Evolutionary conservation across 2,113 vertebrate species (phyloP), one percentile per base, ranked within the genome.

Genomic region (Bubalus kerabau): DNA sequence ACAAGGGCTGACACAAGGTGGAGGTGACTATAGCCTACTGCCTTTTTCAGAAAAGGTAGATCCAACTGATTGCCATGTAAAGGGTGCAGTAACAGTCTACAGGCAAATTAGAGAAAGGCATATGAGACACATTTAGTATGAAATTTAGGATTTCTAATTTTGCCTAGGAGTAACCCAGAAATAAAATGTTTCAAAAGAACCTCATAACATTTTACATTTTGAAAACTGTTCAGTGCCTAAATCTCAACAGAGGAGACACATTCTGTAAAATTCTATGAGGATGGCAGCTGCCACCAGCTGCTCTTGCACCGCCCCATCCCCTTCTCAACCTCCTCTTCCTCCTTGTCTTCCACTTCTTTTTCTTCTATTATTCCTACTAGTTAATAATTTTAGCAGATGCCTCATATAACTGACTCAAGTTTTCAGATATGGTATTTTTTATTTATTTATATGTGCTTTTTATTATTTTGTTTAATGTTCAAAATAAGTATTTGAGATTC

Each of bases 251-350:
- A 85, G 28, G 52, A 71, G 11, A 82, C 6, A 83, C 2, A 57
- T 76, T 87, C 71, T 60, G 2, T 32, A 56, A 56, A 6, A 50
- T 67, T 76, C 76, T 71, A 0, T 59, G 21, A 48, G 15, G n/a
- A 50, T 43, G 24, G 48, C 2, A 8, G 8, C 2, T 43, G 4
- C 46, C 57, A 2, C 30, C 46, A 67, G 26, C 7, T 16, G 4
- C 16, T 21, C 2, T 7, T 10, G 0, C 15, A 3, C 26, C 21
- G 48, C 43, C 12, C 2, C 15, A 4, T 46, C 19, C 11, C 1
- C 28, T 14, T 43, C 40, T 96, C 64, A 71, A 19, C 50, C 46
- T 36, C 12, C 13, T 50, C 1, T 19, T 80, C 23, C 48, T 56
- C n/a, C 8, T 80, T 11, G 15, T 60, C n/a, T 26, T 54, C 56